Conservation (phyloP, 2,888 invertebrate genomes). For the Minunthozetes semirufus region DNA sequence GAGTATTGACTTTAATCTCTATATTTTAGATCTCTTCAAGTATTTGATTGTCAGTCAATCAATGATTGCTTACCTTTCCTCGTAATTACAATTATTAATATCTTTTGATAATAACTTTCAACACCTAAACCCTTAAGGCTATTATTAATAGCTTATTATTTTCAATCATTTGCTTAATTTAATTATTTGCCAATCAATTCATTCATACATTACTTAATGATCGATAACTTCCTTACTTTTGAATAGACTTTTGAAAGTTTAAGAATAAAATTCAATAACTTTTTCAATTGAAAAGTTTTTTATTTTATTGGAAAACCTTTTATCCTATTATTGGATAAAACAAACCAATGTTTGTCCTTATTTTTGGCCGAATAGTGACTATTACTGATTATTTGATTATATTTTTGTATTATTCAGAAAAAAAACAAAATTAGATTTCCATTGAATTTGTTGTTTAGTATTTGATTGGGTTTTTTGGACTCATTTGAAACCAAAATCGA, state of each 20-base stretch:
- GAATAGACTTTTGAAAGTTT: neutral
- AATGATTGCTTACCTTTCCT: no score
- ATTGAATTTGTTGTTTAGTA: no score
- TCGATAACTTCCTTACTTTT: neutral
- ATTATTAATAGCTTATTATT: neutral
- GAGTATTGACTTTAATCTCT: no score
- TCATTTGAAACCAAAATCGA: no score
- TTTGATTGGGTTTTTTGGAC: no score
- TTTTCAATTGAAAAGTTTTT: neutral
- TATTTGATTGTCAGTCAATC: no score
- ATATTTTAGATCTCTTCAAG: no score
- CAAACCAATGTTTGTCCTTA: neutral
- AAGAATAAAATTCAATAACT: neutral
- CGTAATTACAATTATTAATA: neutral
- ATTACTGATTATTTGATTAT: neutral
- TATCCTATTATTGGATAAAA: neutral
- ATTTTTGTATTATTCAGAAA: no score
- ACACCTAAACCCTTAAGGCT: neutral
- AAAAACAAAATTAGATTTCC: no score
- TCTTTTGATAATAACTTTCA: neutral
- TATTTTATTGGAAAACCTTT: neutral
- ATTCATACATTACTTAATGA: neutral
- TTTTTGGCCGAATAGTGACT: neutral
- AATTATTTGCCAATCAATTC: neutral
- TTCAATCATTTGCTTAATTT: neutral